Base-by-base conservation (phyloP, 2,113 vertebrate genomes). In the Illadopsis cleaveri region DNA sequence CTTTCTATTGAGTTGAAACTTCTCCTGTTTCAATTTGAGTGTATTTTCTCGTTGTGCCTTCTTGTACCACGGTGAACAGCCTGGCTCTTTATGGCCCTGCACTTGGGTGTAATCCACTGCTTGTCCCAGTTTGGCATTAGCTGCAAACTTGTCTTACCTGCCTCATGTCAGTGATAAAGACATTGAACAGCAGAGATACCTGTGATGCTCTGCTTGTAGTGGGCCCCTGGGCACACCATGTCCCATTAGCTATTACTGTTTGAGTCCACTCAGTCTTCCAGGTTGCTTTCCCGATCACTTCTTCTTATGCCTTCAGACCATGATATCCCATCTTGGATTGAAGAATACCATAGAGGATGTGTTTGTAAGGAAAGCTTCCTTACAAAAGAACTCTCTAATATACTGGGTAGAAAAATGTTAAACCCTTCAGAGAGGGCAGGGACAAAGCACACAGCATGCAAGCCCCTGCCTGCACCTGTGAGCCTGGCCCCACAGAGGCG, bases 401-500 rank as follows among this genome's bases (percentile, higher is more conserved):
- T 8, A 38, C 10, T 31, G 37, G 18, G 6, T 64, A 65, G 33
- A 86, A 90, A 64, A 76, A 37, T 4, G 10, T 60, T n/a, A 40
- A 88, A 47, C 23, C 12, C 42, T 48, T 72, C 19, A 50, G 47
- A 70, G 62, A 47, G n/a, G 2, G 33, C 38, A 51, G 60, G 61
- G 47, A 20, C 38, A 65, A 27, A 90, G 57, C 61, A 12, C 4
- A 6, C 21, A 2, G 11, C 12, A 7, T 14, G 38, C 0, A 27
- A 48, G 58, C 71, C 23, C 15, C 33, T 62, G 78, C 35, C 33
- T 38, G 30, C 23, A 24, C 51, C n/a, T 5, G 2, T 22, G 33
- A 89, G 42, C 1, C 0, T 38, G 53, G n/a, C 5, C 45, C 45
- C 1, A 1, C 6, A 50, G 40, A 51, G 50, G 33, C 66, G 91